Conservation (phyloP, 1,140 invertebrate genomes). For the Drosophila sp. region DNA sequence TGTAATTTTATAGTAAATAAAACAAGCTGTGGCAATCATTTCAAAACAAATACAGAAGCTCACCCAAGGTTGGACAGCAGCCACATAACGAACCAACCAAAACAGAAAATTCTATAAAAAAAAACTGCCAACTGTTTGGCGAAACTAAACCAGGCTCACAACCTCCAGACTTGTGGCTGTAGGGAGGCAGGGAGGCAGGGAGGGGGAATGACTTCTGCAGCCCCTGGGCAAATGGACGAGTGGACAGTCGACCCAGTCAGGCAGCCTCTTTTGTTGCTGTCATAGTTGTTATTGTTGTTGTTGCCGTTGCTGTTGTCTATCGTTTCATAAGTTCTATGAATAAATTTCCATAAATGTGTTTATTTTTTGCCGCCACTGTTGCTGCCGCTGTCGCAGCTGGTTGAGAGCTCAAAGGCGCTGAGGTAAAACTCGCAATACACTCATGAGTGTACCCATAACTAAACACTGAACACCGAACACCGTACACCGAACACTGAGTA, state of each 20-base stretch:
- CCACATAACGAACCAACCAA: slow-evolving; percentile 26
- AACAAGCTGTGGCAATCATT: slow-evolving; percentile 63
- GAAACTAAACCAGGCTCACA: slow-evolving; percentile 80
- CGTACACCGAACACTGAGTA: slow-evolving; percentile 16
- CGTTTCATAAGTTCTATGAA: slow-evolving; percentile 84
- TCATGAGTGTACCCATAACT: slow-evolving; percentile 22
- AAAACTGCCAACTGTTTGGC: slow-evolving; percentile 69
- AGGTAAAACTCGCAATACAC: slow-evolving; percentile 41
- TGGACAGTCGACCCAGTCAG: slow-evolving; percentile 70
- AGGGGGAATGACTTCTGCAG: slow-evolving; percentile 11
- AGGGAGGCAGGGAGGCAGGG: neutral
- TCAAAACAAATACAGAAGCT: slow-evolving; percentile 52
- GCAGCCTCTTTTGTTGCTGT: slow-evolving; percentile 68
- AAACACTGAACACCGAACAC: slow-evolving; percentile 8
- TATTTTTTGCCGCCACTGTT: slow-evolving; percentile 68
- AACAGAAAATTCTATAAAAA: slow-evolving; percentile 32
- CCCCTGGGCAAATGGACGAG: slow-evolving; percentile 36
- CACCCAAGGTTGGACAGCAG: slow-evolving; percentile 54
- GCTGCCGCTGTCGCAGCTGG: slow-evolving; percentile 65
- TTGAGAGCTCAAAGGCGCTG: slow-evolving; percentile 55
- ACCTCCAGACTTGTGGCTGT: slow-evolving; percentile 61
- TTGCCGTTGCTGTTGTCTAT: slow-evolving; percentile 72
- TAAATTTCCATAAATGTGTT: slow-evolving; percentile 84
- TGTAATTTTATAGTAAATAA: slow-evolving; percentile 63
- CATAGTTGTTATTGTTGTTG: slow-evolving; percentile 17